Evolutionary conservation across 2,888 invertebrate species (phyloP), one percentile per base, ranked within the genome.

Genomic region (Diachrysia chrysitis): DNA sequence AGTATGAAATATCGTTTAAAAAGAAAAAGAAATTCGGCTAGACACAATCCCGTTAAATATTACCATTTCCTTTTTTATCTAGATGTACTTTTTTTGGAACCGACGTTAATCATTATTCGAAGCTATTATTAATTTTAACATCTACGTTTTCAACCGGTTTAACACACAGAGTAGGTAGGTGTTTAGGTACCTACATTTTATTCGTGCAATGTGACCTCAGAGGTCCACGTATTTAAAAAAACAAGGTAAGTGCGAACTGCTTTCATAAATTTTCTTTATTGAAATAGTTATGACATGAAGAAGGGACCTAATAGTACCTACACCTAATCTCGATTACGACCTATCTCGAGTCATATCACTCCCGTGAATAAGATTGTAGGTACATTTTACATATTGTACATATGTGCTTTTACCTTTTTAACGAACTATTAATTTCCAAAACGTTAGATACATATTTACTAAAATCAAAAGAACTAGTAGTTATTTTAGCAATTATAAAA

Each of bases 181-280:
- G n/a, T n/a, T n/a, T n/a, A n/a, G n/a, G 21, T 51, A 51, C 10
- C 12, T 51, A 1, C 19, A 51, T 21, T 48, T 51, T 51, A 51
- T 51, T 51, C 48, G 48, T 21, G 10, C 19, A 21, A 51, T 51
- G 48, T 10, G n/a, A n/a, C 48, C 48, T 12, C 19, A 21, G 10
- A 19, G 48, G 21, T 51, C n/a, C 48, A 51, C 48, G 12, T 51
- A 51, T 21, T 21, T 21, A 51, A 19, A 51, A 19, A 21, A 3
- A 51, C 42, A 42, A 42, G 42, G 42, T n/a, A 42, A 42, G 42
- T 42, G 42, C n/a, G 42, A 42, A 42, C 42, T n/a, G 42, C 6
- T 42, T n/a, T n/a, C 6, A 19, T 51, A 51, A 51, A 51, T 21
- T 21, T 21, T 12, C 21, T 51, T 19, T 9, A 14, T 21, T 51